Evolutionary conservation across 2,797 vertebrate species (phyloP).

Genomic region (Pseudocheirus occidentalis): DNA sequence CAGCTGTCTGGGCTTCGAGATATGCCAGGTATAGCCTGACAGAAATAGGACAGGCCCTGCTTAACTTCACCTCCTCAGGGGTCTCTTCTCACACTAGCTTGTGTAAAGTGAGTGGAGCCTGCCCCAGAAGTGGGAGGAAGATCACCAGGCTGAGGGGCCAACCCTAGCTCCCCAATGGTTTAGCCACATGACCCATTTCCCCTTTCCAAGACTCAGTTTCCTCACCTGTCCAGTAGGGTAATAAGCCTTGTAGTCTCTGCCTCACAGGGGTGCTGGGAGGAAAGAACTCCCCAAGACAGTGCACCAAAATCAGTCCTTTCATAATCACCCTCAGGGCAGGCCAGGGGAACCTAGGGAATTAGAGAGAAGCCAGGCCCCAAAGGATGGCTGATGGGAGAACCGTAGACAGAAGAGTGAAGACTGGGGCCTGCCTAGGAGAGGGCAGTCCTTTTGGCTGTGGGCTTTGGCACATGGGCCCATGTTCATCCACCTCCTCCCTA

Average conservation of each 20-base stretch:
- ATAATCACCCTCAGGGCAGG: too few relatives aligned
- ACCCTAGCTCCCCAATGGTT: neutral
- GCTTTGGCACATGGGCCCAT: neutral
- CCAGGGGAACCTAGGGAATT: neutral
- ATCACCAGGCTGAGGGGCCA: neutral
- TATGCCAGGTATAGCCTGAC: neutral
- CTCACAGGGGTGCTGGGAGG: neutral
- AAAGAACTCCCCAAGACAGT: neutral
- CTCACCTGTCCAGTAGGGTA: neutral
- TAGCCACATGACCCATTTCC: rapidly evolving
- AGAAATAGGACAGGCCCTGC: too few relatives aligned
- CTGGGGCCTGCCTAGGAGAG: neutral
- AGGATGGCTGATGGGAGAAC: neutral
- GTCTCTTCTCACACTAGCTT: too few relatives aligned
- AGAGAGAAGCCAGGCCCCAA: neutral
- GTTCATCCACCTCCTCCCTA: neutral
- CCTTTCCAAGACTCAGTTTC: neutral
- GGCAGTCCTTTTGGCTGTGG: neutral
- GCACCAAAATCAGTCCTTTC: neutral
- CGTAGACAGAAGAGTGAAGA: neutral
- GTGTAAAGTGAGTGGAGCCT: too few relatives aligned
- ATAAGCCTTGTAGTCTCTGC: neutral
- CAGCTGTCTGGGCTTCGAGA: neutral
- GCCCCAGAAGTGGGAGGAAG: neutral
- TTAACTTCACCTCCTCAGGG: too few relatives aligned